A percentile compares a stretch with the other conserved stretches of the same genome.
phyloP scores from a whole-genome alignment of 2,797 vertebrate genomes.

The Onychomys arenicola region DNA sequence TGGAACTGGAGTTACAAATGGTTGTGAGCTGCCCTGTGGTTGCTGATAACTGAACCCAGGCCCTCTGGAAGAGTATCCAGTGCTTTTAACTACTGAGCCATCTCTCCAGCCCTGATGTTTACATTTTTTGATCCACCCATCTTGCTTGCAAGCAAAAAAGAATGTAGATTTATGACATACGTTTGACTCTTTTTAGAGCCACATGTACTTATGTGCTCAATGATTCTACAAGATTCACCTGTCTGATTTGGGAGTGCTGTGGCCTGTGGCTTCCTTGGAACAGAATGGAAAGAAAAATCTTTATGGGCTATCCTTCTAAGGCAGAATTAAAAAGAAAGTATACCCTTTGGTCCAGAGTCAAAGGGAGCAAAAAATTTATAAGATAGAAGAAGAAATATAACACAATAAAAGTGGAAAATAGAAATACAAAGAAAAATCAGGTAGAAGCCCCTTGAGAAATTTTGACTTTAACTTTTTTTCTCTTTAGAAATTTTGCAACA shows the following conservation, averaged over 20 bases:
- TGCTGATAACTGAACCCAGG: not conserved
- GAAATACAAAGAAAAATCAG: not conserved
- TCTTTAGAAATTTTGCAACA: not conserved
- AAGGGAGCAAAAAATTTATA: not conserved
- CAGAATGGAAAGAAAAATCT: not conserved
- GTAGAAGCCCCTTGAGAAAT: not conserved
- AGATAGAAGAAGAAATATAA: not conserved
- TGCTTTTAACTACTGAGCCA: not conserved
- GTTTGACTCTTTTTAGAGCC: not conserved
- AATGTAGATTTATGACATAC: not conserved
- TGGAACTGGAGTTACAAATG: not conserved
- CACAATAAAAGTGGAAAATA: not conserved
- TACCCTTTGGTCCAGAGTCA: conserved; percentile 31
- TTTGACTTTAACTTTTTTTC: not conserved
- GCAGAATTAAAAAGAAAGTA: not conserved
- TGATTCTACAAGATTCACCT: not conserved
- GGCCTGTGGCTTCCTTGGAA: not conserved
- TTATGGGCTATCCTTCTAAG: not conserved
- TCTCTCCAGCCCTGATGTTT: not conserved
- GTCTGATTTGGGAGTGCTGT: not conserved
- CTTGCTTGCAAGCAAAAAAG: not conserved
- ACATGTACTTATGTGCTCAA: not conserved
- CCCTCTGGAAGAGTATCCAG: not conserved
- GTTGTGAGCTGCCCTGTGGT: not conserved
- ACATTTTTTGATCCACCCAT: not conserved